Percentiles rank a stretch among this genome's conserved stretches.
These are phyloP conservation scores for Microplitis deprimator DNA, from an alignment of 2,888 invertebrate species.

Conservation along the genomic window DNA sequence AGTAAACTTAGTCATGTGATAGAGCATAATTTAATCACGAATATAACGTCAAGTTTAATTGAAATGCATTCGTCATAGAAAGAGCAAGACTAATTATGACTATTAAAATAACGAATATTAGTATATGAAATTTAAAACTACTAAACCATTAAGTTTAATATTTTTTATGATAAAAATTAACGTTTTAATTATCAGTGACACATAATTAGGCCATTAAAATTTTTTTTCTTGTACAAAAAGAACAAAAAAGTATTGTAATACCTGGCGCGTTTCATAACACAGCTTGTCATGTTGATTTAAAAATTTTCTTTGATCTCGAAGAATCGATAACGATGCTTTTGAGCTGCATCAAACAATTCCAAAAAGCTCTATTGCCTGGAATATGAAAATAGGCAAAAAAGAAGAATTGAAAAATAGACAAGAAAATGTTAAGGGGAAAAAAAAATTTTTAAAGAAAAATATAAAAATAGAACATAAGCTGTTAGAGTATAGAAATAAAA, in stretches of 20 bases:
- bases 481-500: constrained; percentile 9
- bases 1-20: neutral
- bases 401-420: neutral
- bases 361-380: neutral
- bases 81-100: neutral
- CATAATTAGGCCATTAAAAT: neutral
- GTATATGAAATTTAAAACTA: neutral
- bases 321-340: neutral
- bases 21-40: neutral
- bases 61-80: neutral
- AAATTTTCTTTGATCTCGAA: neutral
- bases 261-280: neutral
- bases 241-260: neutral
- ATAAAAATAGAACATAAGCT: constrained; percentile 9
- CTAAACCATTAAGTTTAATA: neutral
- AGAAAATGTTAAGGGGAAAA: constrained; percentile 5
- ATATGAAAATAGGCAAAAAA: neutral
- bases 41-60: neutral
- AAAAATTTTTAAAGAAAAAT: neutral
- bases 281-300: neutral
- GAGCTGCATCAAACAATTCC: neutral
- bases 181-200: neutral
- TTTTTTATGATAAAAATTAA: neutral
- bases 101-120: neutral
- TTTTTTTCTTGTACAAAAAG: neutral